phyloP scores from a whole-genome alignment of 2,113 vertebrate genomes.

The Tenrec ecaudatus region DNA sequence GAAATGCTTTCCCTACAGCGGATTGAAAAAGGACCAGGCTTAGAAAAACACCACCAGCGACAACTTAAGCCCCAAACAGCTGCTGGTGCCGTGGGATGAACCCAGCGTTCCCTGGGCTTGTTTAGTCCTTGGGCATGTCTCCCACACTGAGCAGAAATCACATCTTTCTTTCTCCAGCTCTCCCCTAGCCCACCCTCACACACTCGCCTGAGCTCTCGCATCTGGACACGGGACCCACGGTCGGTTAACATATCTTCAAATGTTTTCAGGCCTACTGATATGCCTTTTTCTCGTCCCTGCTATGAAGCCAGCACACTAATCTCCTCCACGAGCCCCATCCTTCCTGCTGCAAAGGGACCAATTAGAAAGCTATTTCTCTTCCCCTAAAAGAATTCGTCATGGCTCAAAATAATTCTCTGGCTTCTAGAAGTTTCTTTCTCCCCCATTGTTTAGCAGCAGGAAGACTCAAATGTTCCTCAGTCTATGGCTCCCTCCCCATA shows the following conservation, averaged over 20 bases:
- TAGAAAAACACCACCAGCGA: conserved; percentile 41
- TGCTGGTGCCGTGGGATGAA: conserved; percentile 25
- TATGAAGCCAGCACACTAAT: not conserved
- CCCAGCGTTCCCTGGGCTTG: not conserved
- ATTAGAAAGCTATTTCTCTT: conserved; percentile 67
- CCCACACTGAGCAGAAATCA: not conserved
- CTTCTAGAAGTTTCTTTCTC: conserved; percentile 71
- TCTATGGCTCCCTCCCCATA: conserved; percentile 42
- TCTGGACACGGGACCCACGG: not conserved
- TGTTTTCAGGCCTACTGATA: not conserved
- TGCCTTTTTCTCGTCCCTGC: conserved; percentile 4
- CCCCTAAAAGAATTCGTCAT: conserved; percentile 52
- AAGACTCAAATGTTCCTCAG: conserved; percentile 49
- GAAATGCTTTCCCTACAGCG: conserved; percentile 42
- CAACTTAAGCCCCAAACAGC: not conserved
- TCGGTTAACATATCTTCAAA: conserved; percentile 23
- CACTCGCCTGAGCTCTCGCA: not conserved
- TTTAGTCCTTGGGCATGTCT: not conserved
- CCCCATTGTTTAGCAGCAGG: conserved; percentile 57
- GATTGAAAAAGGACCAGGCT: conserved; percentile 47
- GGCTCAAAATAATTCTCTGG: conserved; percentile 62
- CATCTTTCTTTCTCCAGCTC: not conserved
- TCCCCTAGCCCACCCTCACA: not conserved
- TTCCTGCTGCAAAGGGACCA: conserved; percentile 55
- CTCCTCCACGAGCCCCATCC: not conserved